Conservation (phyloP, 1,140 invertebrate species). For the Druon quercuslanigerum region DNA sequence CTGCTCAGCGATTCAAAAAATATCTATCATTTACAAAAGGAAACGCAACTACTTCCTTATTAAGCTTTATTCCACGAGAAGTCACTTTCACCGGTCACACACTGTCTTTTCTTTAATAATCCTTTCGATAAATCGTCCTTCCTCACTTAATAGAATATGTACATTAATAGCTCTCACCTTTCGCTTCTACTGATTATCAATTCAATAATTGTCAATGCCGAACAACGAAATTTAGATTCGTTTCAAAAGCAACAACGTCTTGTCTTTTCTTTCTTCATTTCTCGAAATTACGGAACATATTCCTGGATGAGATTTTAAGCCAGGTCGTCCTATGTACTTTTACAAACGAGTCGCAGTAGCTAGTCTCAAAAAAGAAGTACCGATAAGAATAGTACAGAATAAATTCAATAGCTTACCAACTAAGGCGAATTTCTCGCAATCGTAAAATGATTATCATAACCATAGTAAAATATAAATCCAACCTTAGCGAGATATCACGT, state of each 20-base stretch:
- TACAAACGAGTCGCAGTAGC: slow-evolving; percentile 13
- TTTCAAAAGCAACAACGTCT: neutral
- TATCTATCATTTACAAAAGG: neutral
- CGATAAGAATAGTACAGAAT: neutral
- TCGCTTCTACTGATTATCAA: neutral
- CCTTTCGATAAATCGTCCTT: neutral
- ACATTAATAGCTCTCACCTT: neutral
- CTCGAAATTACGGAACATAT: neutral
- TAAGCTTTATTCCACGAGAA: slow-evolving; percentile 6
- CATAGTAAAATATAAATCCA: slow-evolving; percentile 55
- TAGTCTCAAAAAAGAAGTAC: slow-evolving; percentile 23
- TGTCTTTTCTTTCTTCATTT: neutral
- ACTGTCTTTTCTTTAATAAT: slow-evolving; percentile 18
- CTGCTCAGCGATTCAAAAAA: slow-evolving; percentile 11
- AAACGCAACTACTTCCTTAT: slow-evolving; percentile 10
- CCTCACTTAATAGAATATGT: slow-evolving; percentile 2
- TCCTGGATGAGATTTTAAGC: neutral
- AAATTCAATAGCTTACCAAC: slow-evolving; percentile 25
- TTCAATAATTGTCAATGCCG: slow-evolving; percentile 4
- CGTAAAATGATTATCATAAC: slow-evolving; percentile 50
- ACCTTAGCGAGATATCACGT: slow-evolving; percentile 42
- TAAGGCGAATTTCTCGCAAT: slow-evolving; percentile 12
- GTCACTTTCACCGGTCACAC: neutral
- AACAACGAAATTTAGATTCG: slow-evolving; percentile 14
- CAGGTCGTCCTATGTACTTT: slow-evolving; percentile 4